Evolutionary conservation across 2,888 invertebrate species (phyloP).

Genomic region (Aphodius granarius): DNA sequence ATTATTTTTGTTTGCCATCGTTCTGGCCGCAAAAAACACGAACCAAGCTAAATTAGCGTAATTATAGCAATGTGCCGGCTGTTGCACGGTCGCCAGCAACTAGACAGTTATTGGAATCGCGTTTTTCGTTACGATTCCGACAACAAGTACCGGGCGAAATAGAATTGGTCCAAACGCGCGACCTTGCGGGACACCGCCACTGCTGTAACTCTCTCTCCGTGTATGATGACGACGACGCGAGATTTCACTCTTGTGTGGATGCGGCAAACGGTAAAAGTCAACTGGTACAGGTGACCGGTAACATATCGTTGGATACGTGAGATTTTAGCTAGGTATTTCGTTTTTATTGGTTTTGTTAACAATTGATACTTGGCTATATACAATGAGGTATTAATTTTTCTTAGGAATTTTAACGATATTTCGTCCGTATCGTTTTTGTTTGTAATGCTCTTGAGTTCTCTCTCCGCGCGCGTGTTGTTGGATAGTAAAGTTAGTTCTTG

Average conservation of each 20-base stretch:
- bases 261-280: not conserved
- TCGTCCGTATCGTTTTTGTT: not conserved
- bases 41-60: not conserved
- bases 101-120: not conserved
- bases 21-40: not conserved
- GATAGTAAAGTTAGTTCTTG: too few species aligned
- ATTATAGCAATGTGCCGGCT: not conserved
- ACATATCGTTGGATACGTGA: not conserved
- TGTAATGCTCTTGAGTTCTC: not conserved
- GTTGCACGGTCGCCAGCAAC: not conserved
- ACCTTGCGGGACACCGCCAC: not conserved
- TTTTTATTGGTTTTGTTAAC: not conserved
- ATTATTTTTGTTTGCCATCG: not conserved
- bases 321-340: not conserved
- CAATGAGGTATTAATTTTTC: not conserved
- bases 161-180: not conserved
- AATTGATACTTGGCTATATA: not conserved
- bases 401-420: not conserved
- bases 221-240: not conserved
- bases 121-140: not conserved
- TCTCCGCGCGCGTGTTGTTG: not conserved
- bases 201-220: not conserved
- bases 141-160: too few species aligned
- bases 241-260: not conserved
- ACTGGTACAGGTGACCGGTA: not conserved